These are phyloP conservation scores for Helleia helle DNA, from an alignment of 2,888 invertebrate genomes.

Conservation along the genomic window DNA sequence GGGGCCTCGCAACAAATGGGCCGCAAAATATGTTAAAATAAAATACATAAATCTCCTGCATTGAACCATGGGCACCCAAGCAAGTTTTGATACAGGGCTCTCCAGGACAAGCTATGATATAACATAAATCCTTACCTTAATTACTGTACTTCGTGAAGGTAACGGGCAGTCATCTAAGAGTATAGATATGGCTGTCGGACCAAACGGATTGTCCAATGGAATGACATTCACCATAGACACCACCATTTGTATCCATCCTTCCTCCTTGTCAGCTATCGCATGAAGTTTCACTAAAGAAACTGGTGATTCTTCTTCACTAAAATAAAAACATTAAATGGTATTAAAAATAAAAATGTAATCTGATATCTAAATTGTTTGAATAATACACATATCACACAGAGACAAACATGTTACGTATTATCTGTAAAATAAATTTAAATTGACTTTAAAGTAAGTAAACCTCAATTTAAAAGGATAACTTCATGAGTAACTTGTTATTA, in stretches of 20 bases:
- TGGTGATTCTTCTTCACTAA: constrained; percentile 91
- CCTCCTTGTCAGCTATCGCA: constrained; percentile 90
- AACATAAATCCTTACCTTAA: constrained; percentile 68
- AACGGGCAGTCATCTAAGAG: constrained; percentile 93
- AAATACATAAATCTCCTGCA: no score
- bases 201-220: constrained; percentile 87
- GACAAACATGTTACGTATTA: no score
- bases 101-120: background rate
- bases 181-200: constrained; percentile 91
- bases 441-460: no score
- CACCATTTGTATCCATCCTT: constrained; percentile 92
- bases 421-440: no score
- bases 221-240: constrained; percentile 87
- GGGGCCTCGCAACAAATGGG: no score
- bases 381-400: no score
- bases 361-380: no score
- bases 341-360: background rate
- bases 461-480: no score
- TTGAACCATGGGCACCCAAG: no score
- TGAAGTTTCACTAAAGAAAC: constrained; percentile 87
- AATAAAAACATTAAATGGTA: constrained; percentile 22
- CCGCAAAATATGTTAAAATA: no score
- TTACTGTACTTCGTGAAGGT: constrained; percentile 80
- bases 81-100: no score
- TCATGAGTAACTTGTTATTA: no score